Conservation (phyloP, 1,140 invertebrate species). For the Halesus radiatus region DNA sequence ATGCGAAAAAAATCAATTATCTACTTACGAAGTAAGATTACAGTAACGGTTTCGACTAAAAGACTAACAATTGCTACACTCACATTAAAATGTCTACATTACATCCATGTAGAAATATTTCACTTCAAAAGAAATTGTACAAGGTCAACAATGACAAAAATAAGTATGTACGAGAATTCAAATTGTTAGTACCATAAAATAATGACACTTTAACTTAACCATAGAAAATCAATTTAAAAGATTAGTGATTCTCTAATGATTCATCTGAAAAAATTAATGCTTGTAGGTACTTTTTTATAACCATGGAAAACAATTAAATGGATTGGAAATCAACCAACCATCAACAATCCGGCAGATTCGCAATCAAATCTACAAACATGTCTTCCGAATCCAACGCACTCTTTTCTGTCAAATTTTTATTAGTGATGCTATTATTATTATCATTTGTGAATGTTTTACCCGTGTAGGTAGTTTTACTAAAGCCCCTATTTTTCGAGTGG, state of each 20-base stretch:
- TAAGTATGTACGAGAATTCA: too few relatives aligned
- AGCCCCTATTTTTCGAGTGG: slow-evolving; percentile 62
- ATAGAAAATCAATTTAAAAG: not conserved
- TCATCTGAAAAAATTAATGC: not conserved
- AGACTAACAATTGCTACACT: too few relatives aligned
- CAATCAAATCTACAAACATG: slow-evolving; percentile 62
- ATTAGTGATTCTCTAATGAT: not conserved
- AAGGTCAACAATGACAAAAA: too few relatives aligned
- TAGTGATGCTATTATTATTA: slow-evolving; percentile 30
- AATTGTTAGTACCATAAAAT: not conserved
- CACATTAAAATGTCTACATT: too few relatives aligned
- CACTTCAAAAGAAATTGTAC: too few relatives aligned
- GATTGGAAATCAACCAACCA: not conserved
- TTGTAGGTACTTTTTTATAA: not conserved
- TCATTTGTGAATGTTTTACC: slow-evolving; percentile 62
- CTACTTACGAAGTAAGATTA: too few relatives aligned
- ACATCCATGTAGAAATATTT: too few relatives aligned
- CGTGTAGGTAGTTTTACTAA: slow-evolving; percentile 58
- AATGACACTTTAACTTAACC: not conserved
- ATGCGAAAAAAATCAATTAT: too few relatives aligned
- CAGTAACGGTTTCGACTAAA: too few relatives aligned
- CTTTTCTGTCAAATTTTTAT: slow-evolving; percentile 1
- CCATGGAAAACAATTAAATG: not conserved
- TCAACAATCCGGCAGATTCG: slow-evolving; percentile 59
- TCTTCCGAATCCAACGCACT: slow-evolving; percentile 61